A percentile compares a stretch with the other conserved stretches of the same genome.
Evolutionary conservation across 2,113 vertebrate species (phyloP).

Genomic region (Cynoglossus semilaevis): DNA sequence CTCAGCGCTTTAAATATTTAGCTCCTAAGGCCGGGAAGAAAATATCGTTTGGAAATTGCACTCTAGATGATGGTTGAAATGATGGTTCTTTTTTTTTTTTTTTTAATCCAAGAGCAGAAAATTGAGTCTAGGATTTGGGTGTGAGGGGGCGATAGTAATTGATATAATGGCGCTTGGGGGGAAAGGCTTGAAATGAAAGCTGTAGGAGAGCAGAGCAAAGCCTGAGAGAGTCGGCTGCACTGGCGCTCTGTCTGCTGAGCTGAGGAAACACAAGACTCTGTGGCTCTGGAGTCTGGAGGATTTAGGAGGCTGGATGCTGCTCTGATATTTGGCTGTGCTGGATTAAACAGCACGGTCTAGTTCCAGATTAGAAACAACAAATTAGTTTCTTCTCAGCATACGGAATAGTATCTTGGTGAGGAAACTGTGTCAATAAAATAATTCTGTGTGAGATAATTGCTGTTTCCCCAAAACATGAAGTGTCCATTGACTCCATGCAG

Average conservation of each 20-base stretch:
- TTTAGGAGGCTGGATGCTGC: constrained; percentile 45
- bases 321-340: constrained; percentile 15
- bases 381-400: constrained; percentile 24
- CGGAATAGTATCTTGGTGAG: constrained; percentile 27
- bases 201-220: constrained; percentile 37
- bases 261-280: constrained; percentile 21
- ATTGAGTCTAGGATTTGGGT: constrained; percentile 39
- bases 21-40: constrained; percentile 14
- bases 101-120: constrained; percentile 48
- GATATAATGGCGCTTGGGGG: constrained; percentile 47
- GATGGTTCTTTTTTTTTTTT: constrained; percentile 38
- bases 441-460: too few species aligned
- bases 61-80: constrained; percentile 46
- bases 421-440: too few species aligned
- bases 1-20: constrained; percentile 26
- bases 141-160: constrained; percentile 64
- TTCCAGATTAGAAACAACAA: constrained; percentile 27
- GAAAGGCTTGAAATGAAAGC: constrained; percentile 53
- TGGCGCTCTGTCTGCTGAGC: constrained; percentile 42
- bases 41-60: constrained; percentile 31
- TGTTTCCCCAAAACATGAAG: too few species aligned
- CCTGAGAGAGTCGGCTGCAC: constrained; percentile 44
- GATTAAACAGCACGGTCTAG: constrained; percentile 51
- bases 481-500: too few species aligned
- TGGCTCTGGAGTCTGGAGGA: constrained; percentile 41